Percentiles rank a stretch among this genome's conserved stretches.
Evolutionary conservation across 2,113 vertebrate species (phyloP).

Genomic region (Pao palembangensis): DNA sequence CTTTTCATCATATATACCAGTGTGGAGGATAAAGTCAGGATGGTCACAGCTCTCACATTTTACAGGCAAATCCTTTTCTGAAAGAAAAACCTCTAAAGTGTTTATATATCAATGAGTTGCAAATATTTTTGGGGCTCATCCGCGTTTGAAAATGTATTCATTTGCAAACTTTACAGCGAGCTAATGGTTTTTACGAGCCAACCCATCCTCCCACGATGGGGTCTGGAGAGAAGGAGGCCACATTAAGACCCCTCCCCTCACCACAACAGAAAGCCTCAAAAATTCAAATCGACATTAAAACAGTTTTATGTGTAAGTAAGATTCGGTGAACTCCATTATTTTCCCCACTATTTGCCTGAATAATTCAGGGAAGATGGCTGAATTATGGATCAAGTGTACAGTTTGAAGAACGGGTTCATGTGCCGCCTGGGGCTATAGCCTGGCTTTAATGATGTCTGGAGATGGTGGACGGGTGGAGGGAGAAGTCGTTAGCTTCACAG

Average conservation of each 20-base stretch:
- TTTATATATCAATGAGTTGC: neutral
- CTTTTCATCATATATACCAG: too few relatives aligned
- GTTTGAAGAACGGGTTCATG: constrained; percentile 99
- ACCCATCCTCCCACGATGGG: constrained; percentile 7
- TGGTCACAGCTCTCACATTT: neutral
- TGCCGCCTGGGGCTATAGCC: constrained; percentile 90
- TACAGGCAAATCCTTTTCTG: neutral
- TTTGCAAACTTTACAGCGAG: constrained; percentile 37
- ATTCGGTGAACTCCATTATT: constrained; percentile 99
- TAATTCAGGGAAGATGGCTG: constrained; percentile 96
- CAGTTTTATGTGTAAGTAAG: constrained; percentile 89
- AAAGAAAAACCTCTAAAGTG: neutral
- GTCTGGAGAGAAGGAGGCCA: constrained; percentile 36
- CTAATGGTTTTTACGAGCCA: constrained; percentile 56
- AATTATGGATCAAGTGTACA: constrained; percentile 99
- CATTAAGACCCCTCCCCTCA: constrained; percentile 23
- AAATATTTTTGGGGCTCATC: neutral
- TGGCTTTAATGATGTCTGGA: constrained; percentile 98
- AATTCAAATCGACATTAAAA: constrained; percentile 94
- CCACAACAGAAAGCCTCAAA: constrained; percentile 77
- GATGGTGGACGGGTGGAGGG: constrained; percentile 80
- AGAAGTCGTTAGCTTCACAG: constrained; percentile 94
- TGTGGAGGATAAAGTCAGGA: too few relatives aligned
- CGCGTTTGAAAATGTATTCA: constrained; percentile 30
- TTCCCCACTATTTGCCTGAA: constrained; percentile 98